Percentiles rank a stretch among this genome's conserved stretches.
phyloP scores from a whole-genome alignment of 2,797 vertebrate species.

The Sebastes kiyomatsui region DNA sequence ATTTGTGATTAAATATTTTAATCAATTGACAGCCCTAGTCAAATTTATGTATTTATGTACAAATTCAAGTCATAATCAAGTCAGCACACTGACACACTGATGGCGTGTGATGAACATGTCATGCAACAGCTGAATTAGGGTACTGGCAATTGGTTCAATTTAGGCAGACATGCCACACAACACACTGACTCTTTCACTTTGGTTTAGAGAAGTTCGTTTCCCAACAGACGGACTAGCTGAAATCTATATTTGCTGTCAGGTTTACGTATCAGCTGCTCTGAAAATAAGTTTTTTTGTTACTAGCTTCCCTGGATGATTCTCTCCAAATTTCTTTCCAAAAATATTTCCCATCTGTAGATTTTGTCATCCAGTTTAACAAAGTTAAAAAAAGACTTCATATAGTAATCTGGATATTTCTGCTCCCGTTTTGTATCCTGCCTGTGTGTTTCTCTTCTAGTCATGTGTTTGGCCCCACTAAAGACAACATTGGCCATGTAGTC shows the following conservation, averaged over 20 bases:
- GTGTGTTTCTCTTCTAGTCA: slow-evolving; percentile 63
- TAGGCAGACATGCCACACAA: neutral
- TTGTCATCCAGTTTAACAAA: neutral
- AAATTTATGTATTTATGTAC: too few relatives aligned
- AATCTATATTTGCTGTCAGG: slow-evolving; percentile 29
- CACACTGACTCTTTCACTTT: slow-evolving; percentile 18
- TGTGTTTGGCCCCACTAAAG: slow-evolving; percentile 77
- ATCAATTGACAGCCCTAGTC: too few relatives aligned
- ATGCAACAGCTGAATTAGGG: neutral
- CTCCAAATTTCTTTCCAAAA: neutral
- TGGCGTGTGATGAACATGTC: rapidly evolving
- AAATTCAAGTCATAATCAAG: too few relatives aligned
- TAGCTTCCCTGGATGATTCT: neutral
- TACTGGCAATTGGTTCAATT: neutral
- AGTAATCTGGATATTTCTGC: slow-evolving; percentile 29
- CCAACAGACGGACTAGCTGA: slow-evolving; percentile 8
- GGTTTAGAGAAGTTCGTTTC: slow-evolving; percentile 20
- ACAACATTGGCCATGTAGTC: slow-evolving; percentile 78
- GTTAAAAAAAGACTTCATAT: neutral
- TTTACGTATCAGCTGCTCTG: slow-evolving; percentile 38
- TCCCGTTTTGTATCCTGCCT: slow-evolving; percentile 31
- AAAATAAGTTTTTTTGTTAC: slow-evolving; percentile 24
- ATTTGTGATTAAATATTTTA: too few relatives aligned
- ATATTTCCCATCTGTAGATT: neutral
- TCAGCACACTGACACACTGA: too few relatives aligned